Percentiles rank a stretch among this genome's conserved stretches.
Evolutionary conservation across 2,888 invertebrate genomes (phyloP).

Genomic region (Choreutis nemorana): DNA sequence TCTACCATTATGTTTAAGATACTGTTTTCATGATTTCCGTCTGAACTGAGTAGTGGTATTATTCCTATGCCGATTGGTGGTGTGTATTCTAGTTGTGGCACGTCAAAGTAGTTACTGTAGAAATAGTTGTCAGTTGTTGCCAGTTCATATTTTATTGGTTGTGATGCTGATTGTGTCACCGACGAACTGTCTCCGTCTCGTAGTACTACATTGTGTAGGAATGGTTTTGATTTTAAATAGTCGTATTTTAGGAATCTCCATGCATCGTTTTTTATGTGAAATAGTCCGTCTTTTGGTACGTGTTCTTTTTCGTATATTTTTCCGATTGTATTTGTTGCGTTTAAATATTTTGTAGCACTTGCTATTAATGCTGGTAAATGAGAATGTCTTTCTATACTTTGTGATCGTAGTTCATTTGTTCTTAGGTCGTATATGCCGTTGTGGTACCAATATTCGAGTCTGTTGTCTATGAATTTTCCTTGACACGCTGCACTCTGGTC

Average conservation of each 20-base stretch:
- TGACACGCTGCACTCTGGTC: conserved; percentile 9
- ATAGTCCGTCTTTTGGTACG: conserved; percentile 7
- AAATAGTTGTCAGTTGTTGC: too few species aligned
- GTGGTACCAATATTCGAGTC: conserved; percentile 10
- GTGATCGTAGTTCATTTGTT: not conserved
- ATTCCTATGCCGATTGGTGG: conserved; percentile 7
- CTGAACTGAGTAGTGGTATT: conserved; percentile 10
- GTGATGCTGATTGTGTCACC: too few species aligned
- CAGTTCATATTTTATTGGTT: too few species aligned
- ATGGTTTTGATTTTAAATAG: too few species aligned
- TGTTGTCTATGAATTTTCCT: conserved; percentile 10
- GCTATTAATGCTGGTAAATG: conserved; percentile 10
- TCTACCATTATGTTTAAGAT: conserved; percentile 11
- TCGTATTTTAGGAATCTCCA: too few species aligned
- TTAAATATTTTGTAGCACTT: too few species aligned
- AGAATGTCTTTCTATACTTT: conserved; percentile 8
- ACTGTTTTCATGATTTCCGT: conserved; percentile 9
- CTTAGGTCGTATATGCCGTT: conserved; percentile 7
- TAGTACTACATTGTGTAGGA: too few species aligned
- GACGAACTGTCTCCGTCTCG: too few species aligned
- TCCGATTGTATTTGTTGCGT: too few species aligned
- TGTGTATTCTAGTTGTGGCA: too few species aligned
- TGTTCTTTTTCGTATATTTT: conserved; percentile 7
- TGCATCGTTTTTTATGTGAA: conserved; percentile 8
- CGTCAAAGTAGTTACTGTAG: too few species aligned